Conservation (phyloP, 2,797 vertebrate species). For the Iguana delicatissima region DNA sequence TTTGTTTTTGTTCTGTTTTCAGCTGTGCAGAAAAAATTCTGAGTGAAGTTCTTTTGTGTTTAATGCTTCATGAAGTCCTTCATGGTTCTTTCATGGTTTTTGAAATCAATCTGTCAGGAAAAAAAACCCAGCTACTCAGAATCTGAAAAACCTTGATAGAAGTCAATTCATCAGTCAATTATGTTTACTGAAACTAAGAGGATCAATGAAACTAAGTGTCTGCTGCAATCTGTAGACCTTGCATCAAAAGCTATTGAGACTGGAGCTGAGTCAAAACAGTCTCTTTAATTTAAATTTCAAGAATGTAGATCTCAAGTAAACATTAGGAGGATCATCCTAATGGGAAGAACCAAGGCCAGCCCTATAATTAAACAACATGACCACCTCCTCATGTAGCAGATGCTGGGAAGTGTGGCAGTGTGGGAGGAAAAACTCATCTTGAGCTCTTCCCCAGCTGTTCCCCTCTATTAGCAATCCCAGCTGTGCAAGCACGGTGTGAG, state of each 20-base stretch:
- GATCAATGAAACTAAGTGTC: slow-evolving; percentile 30
- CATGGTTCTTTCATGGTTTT: neutral
- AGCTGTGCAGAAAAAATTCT: neutral
- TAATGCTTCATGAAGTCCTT: neutral
- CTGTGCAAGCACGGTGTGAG: neutral
- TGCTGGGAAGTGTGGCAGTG: neutral
- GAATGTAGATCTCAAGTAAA: neutral
- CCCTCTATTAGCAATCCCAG: neutral
- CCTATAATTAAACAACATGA: neutral
- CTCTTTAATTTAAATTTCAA: slow-evolving; percentile 13
- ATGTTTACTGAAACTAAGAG: slow-evolving; percentile 32
- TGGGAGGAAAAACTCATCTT: neutral
- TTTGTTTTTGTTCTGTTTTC: neutral
- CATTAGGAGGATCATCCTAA: neutral
- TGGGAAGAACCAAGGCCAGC: neutral
- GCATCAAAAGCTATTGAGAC: slow-evolving; percentile 9
- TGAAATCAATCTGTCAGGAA: slow-evolving; percentile 14
- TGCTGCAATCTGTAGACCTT: neutral
- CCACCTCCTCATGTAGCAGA: neutral
- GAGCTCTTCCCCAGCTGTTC: neutral
- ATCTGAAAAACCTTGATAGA: slow-evolving; percentile 26
- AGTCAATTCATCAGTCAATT: slow-evolving; percentile 33
- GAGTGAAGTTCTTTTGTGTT: slow-evolving; percentile 11
- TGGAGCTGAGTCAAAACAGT: neutral
- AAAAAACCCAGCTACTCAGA: neutral